Evolutionary conservation across 1,140 invertebrate species (phyloP), one percentile per base, ranked within the genome.

Genomic region (Melanaphis sacchari): DNA sequence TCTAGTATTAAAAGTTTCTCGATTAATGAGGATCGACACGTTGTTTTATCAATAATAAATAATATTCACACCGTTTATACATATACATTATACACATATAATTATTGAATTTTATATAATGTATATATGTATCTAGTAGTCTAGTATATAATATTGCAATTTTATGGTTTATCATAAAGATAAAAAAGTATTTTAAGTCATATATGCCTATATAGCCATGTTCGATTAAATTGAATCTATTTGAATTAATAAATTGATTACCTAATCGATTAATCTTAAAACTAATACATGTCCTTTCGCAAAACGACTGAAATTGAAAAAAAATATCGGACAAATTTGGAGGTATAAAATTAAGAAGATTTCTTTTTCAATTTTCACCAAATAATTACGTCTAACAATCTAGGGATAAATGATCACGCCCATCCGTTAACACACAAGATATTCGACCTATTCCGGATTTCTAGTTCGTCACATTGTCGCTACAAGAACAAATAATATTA

Each of bases 401-500:
- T 84, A 3, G 18, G 22, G 38, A 76, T 76, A 76, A 76, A 36
- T n/a, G 31, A n/a, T 76, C 15, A 15, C 15, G 31, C 31, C 31
- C 31, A n/a, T 76, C 59, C 59, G 59, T n/a, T 4, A 66, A 21
- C 59, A 4, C 31, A 84, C 40, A 41, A 38, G 82, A 84, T 22
- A 84, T 40, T 84, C 82, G 82, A 84, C 24, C 9, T 41, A 24
- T 38, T 89, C n/a, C 87, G 46, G 49, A 90, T 59, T 59, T 90
- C 49, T 59, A 36, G 52, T 59, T 52, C 41, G 88, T 40, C 49
- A 90, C 52, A 52, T 41, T 54, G 26, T 41, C 26, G 52, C 40
- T 22, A 24, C 21, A 88, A 38, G 2, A 49, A 26, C 36, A 8
- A 38, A 26, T 49, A 49, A 15, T 15, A 88, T 26, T 38, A 31